Percentiles rank a stretch among this genome's conserved stretches.
These are phyloP conservation scores for human (Homo sapiens) DNA, from an alignment of 2,113 vertebrate species.

Conservation along the genomic window GRCh38 chr4:165796001-165796500, in stretches of 20 bases:
- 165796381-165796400: not conserved
- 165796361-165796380: not conserved
- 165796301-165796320: not conserved
- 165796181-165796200: not conserved
- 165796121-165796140: not conserved
- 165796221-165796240: not conserved
- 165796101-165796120: not conserved
- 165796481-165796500: not conserved
- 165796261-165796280: not conserved
- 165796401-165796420: not conserved
- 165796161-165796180: not conserved
- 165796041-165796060: not conserved
- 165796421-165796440: not conserved
- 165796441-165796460: not conserved
- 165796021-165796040: not conserved
- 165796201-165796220: not conserved
- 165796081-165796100: not conserved
- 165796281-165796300: not conserved
- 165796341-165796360: not conserved
- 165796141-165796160: not conserved
- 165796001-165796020: not conserved
- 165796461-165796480: not conserved
- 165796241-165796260: not conserved
- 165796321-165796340: not conserved
- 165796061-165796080: not conserved